Percentiles rank a stretch among this genome's conserved stretches.
Evolutionary conservation across 2,888 invertebrate species (phyloP).

Genomic region (Tiliacea citrago): DNA sequence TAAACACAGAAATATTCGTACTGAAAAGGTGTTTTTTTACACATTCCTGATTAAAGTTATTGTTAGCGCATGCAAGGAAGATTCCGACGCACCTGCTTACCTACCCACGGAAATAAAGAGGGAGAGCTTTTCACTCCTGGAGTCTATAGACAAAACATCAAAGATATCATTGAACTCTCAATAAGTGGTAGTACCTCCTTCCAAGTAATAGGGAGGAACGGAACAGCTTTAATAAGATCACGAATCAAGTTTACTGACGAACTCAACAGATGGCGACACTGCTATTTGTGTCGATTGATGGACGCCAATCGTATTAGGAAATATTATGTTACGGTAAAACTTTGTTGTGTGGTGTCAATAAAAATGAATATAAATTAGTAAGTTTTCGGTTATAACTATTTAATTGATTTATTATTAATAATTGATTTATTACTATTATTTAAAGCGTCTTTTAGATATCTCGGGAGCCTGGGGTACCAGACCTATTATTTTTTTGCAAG

Average conservation of each 20-base stretch:
- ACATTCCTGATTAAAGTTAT: not conserved
- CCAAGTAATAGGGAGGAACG: slow-evolving; percentile 32
- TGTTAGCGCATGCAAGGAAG: not conserved
- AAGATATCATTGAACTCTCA: not conserved
- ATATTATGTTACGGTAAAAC: slow-evolving; percentile 35
- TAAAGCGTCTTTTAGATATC: no score
- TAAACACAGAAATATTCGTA: no score
- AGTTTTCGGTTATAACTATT: not conserved
- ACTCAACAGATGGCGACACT: slow-evolving; percentile 42
- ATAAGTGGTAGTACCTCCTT: slow-evolving; percentile 16
- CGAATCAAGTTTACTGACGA: slow-evolving; percentile 65
- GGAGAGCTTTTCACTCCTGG: not conserved
- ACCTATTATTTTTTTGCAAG: not conserved
- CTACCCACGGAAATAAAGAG: not conserved
- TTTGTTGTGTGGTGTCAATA: slow-evolving; percentile 24
- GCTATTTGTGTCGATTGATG: slow-evolving; percentile 59
- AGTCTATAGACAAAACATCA: slow-evolving; percentile 7
- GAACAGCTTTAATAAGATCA: slow-evolving; percentile 67
- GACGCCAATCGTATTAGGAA: slow-evolving; percentile 39
- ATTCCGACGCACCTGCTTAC: not conserved
- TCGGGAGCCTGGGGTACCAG: no score
- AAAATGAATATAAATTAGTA: not conserved
- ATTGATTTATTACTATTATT: no score
- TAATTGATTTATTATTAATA: not conserved
- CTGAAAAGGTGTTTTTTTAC: no score